Evolutionary conservation across 2,888 invertebrate species (phyloP), one percentile per base, ranked within the genome.

Genomic region (Kuschelorhynchus macadamiae): DNA sequence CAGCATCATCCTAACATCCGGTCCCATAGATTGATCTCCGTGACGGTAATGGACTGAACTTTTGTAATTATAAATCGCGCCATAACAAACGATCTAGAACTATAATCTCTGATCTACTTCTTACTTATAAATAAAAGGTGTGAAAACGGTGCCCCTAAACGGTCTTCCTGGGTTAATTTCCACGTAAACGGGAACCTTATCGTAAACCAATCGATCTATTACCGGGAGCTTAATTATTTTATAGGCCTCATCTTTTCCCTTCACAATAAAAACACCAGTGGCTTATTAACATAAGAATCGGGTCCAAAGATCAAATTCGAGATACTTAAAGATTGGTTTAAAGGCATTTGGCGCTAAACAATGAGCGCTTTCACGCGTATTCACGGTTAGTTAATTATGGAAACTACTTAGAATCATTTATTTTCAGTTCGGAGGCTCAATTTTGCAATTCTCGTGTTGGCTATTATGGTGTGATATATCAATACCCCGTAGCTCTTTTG

Each of bases 221-320:
- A 74, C 71, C 64, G 72, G 75, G 69, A 75, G 74, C 75, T 76
- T 78, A 79, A 79, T 78, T 79, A 78, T 78, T 76, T 77, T 76
- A 77, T 71, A 74, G 75, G 73, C 59, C 53, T 72, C 73, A 73
- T 74, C 72, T 71, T 67, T 64, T 67, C 64, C 49, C 50, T 50
- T 60, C 50, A 66, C 70, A 71, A 74, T 72, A 76, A 73, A 71
- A 77, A 73, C 73, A 74, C 75, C 75, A 75, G 74, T 73, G 74
- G 74, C 76, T 71, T 72, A 79, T 79, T 78, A 78, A 73, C 77
- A 77, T 78, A 75, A 75, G 74, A 76, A 75, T 76, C 67, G 70
- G 66, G 63, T n/a, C 63, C 55, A 66, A 50, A 70, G 71, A 72
- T 72, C 67, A 36, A 67, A 70, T 71, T 71, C 62, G 56, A 47